These are phyloP conservation scores for Diarsia rubi DNA, from an alignment of 2,888 invertebrate species.

Conservation along the genomic window DNA sequence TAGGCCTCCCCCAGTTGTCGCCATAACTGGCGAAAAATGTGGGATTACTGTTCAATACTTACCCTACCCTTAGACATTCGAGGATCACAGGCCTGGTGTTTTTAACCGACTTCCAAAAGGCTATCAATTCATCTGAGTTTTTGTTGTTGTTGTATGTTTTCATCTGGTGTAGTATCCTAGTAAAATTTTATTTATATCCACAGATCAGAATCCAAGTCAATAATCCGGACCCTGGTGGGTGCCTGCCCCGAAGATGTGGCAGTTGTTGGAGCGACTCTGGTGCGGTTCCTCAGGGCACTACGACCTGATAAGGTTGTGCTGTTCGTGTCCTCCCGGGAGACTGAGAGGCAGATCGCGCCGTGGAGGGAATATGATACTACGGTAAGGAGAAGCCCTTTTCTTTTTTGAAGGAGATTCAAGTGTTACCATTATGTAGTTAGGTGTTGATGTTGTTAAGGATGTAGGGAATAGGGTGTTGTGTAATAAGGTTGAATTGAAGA, in stretches of 20 bases:
- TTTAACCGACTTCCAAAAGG: not conserved
- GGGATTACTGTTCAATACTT: not conserved
- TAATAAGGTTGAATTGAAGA: not conserved
- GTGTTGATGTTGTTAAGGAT: not conserved
- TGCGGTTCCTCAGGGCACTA: slow-evolving; percentile 94
- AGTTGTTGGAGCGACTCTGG: slow-evolving; percentile 94
- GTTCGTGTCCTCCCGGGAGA: slow-evolving; percentile 92
- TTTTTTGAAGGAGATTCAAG: not conserved
- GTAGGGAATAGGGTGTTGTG: not conserved
- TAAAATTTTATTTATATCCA: slow-evolving; percentile 32
- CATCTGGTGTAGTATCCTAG: not conserved
- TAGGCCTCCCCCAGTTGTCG: too few relatives aligned
- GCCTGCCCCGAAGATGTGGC: slow-evolving; percentile 95
- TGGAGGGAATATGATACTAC: slow-evolving; percentile 95
- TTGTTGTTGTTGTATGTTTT: not conserved
- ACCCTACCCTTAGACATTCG: not conserved
- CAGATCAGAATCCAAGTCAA: slow-evolving; percentile 95
- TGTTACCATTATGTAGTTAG: not conserved
- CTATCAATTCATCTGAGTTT: not conserved
- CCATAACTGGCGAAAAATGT: not conserved
- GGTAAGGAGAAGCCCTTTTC: slow-evolving; percentile 86
- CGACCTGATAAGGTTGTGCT: slow-evolving; percentile 92
- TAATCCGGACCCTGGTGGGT: slow-evolving; percentile 94
- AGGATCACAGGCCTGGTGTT: not conserved
- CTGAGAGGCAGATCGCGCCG: slow-evolving; percentile 92